These are phyloP conservation scores for Eidolon helvum DNA, from an alignment of 2,113 vertebrate genomes.

Conservation along the genomic window DNA sequence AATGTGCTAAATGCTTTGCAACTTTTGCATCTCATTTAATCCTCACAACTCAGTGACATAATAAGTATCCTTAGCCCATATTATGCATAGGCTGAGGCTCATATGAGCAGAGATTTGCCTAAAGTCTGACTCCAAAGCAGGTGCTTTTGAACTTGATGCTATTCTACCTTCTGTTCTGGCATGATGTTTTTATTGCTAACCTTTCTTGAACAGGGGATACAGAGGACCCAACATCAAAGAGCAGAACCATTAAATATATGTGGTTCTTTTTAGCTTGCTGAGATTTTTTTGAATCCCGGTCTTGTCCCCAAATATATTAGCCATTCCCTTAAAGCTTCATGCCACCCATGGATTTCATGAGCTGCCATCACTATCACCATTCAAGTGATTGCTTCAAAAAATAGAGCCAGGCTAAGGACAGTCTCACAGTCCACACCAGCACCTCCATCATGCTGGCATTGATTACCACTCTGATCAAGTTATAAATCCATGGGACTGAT, in stretches of 20 bases:
- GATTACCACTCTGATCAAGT: background rate
- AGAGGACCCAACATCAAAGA: background rate
- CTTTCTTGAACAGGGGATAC: background rate
- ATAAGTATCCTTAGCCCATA: background rate
- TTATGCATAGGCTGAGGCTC: background rate
- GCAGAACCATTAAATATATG: background rate
- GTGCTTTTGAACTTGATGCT: background rate
- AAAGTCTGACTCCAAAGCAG: background rate
- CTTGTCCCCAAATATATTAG: background rate
- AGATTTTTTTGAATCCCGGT: background rate
- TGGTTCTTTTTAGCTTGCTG: background rate
- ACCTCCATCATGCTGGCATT: background rate
- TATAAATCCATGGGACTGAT: background rate
- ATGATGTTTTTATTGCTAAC: background rate
- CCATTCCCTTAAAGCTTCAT: background rate
- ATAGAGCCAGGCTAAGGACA: background rate
- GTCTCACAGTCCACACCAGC: background rate
- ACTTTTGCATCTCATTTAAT: conserved; percentile 57
- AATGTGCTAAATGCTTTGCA: conserved; percentile 56
- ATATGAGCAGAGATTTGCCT: background rate
- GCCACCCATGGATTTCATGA: background rate
- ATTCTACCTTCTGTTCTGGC: background rate
- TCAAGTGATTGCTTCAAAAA: background rate
- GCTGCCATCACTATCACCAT: background rate
- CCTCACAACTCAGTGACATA: background rate